Base-by-base conservation (phyloP, 2,888 invertebrate genomes). In the Drymonia ruficornis region DNA sequence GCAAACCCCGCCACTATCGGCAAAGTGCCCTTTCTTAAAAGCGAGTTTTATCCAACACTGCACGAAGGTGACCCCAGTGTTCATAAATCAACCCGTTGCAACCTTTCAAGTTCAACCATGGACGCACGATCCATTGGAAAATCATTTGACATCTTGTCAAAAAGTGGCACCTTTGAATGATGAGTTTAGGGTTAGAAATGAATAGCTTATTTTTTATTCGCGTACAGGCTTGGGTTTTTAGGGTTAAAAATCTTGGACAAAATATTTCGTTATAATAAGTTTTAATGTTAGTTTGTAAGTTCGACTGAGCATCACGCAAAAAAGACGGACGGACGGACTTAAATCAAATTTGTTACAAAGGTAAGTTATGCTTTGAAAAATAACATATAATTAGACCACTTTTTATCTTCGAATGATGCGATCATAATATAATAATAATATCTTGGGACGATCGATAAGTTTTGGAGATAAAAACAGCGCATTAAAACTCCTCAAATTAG, bases 21-120 rank as follows among this genome's bases (percentile, higher is more conserved):
- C 50, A 51, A 44, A 61, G 52, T 53, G 52, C 47, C 52, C 45
- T 59, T 65, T 59, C 18, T 38, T 51, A 46, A 55, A 59, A 59
- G 51, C 49, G 18, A 47, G 49, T 51, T 29, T 51, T 15, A 48
- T 43, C 53, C 11, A 44, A 9, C 28, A 28, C 5, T 28, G 45
- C 28, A 45, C 28, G 45, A 68, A 64, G 61, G 68, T 67, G 63
- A 63, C 59, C 56, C 23, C 31, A 12, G 2, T 15, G 55, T 67
- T 66, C 61, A 68, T 66, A 66, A 72, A 68, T 72, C 68, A 72
- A 58, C 44, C 49, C 40, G 45, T 23, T 62, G 63, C 52, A 61
- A 52, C 42, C 38, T 42, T 55, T 49, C 51, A 45, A 18, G 48
- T 56, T 45, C 44, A 53, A 50, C 50, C 50, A 49, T 51, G 34